Percentiles rank a stretch among this genome's conserved stretches.
Conservation (phyloP, 2,113 vertebrate species). For the Heterochromis multidens region DNA sequence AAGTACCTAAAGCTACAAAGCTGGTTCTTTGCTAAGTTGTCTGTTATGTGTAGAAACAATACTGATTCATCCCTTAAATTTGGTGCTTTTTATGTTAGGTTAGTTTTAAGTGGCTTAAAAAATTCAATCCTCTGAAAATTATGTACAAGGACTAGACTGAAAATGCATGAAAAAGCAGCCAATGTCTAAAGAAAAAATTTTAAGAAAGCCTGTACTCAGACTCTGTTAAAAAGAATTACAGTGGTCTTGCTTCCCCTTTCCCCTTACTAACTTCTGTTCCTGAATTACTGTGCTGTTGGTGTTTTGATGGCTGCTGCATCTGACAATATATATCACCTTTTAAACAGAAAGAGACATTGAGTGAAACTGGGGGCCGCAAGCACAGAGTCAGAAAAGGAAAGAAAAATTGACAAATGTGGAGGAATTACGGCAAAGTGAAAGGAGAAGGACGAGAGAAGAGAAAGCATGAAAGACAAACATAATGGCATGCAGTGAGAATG, state of each 20-base stretch:
- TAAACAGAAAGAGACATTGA: background rate
- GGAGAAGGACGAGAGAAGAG: background rate
- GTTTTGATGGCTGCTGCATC: too few species aligned
- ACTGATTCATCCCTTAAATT: background rate
- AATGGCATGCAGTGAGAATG: background rate
- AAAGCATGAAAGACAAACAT: background rate
- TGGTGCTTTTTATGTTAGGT: background rate
- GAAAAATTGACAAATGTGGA: slow-evolving; percentile 6
- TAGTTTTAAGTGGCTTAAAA: too few species aligned
- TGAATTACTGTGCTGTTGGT: too few species aligned
- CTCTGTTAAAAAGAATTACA: background rate
- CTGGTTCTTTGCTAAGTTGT: background rate
- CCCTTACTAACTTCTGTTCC: too few species aligned
- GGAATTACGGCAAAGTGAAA: background rate
- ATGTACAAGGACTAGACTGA: background rate
- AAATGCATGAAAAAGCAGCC: too few species aligned
- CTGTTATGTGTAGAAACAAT: background rate
- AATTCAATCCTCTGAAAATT: too few species aligned
- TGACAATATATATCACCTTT: too few species aligned
- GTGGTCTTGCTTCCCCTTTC: too few species aligned
- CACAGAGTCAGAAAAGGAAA: background rate
- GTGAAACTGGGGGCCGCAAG: background rate
- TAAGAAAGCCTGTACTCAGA: background rate
- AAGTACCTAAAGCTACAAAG: background rate
- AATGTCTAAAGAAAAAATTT: background rate